Base-by-base conservation (phyloP, 2,888 invertebrate genomes). In the Patella caerulea region DNA sequence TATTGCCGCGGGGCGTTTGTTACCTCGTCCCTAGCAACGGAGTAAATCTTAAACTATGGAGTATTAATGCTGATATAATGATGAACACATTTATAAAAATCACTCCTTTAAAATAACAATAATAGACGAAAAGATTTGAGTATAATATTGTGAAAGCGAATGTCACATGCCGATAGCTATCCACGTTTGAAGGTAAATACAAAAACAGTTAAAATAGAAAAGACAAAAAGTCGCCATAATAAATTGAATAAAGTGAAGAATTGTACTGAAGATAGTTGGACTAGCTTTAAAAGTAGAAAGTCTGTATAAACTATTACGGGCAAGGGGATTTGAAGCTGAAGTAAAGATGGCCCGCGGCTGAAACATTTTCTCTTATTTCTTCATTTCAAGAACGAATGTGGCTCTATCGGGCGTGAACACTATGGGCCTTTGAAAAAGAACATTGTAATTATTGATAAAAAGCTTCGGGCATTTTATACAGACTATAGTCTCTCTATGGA, bases 311-410 rank as follows among this genome's bases (percentile, higher is more conserved):
- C 24, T 55, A 0, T 19, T 15, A 45, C 9, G 53, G 24, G 53
- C 17, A 69, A 56, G 15, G 14, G 80, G 80, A 74, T 76, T 69
- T 56, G 72, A 56, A 73, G 70, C 56, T 53, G 71, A 75, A 15
- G 17, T 55, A 71, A 55, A 86, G 89, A 86, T 83, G 80, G 55
- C 90, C 88, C 88, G 87, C 87, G 88, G 90, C 86, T 90, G 7
- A 70, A 7, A n/a, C 12, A 65, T 65, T 65, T 65, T 65, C 65
- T 65, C 65, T 65, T 65, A 65, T 65, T 65, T 65, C 65, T 65
- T 65, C 19, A 24, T 19, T 65, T 65, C 24, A 65, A 65, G 65
- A 65, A 65, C 19, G 19, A 65, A 65, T 65, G 65, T 65, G 24
- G 24, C 24, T 65, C 65, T 65, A 65, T 65, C 65, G 65, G 65